phyloP scores from a whole-genome alignment of 2,113 vertebrate species.

The Theropithecus gelada region DNA sequence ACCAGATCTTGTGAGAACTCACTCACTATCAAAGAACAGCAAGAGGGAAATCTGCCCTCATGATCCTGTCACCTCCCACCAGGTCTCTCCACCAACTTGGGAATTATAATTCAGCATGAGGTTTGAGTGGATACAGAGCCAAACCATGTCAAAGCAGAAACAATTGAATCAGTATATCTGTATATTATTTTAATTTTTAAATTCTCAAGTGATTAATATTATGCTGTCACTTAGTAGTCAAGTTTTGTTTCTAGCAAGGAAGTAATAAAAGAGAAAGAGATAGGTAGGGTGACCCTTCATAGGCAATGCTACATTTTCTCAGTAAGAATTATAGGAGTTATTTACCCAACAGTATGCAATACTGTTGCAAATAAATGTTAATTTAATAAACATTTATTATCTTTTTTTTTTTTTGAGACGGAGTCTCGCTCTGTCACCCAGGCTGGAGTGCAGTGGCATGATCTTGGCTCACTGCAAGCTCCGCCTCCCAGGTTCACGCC shows the following conservation, averaged over 20 bases:
- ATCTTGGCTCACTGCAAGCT: no score
- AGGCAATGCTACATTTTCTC: not conserved
- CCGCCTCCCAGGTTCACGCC: no score
- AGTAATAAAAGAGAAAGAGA: not conserved
- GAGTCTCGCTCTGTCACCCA: no score
- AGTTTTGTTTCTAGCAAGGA: not conserved
- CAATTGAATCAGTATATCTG: not conserved
- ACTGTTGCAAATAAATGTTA: not conserved
- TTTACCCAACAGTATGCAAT: not conserved
- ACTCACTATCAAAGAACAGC: no score
- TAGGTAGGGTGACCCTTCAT: not conserved
- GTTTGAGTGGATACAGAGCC: not conserved
- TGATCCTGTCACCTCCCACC: no score
- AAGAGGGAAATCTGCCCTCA: no score
- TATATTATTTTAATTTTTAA: not conserved
- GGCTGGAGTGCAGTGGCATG: no score
- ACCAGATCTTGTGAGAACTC: no score
- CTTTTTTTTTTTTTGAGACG: no score
- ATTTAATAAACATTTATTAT: not conserved
- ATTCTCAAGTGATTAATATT: not conserved
- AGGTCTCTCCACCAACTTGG: no score
- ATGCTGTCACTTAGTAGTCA: not conserved
- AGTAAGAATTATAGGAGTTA: not conserved
- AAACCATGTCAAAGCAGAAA: not conserved
- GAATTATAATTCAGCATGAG: no score